These are phyloP conservation scores for Cichlasoma orientale DNA, from an alignment of 2,797 vertebrate species.

Conservation along the genomic window DNA sequence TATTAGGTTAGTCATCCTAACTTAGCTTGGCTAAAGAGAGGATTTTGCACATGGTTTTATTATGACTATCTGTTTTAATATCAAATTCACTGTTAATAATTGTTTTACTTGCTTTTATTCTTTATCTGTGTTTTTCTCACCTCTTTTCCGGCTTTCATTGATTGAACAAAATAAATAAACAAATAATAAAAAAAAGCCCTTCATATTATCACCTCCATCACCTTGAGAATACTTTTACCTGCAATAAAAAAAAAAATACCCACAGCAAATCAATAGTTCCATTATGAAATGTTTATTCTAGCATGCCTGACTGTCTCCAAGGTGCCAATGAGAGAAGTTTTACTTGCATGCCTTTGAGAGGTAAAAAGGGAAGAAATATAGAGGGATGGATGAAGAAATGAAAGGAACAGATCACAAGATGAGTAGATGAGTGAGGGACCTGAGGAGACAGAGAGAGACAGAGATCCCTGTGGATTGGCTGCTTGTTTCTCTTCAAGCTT, in stretches of 20 bases:
- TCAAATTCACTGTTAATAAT: not conserved
- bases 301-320: conserved; percentile 26
- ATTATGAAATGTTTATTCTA: conserved; percentile 69
- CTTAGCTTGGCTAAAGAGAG: not conserved
- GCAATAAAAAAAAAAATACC: conserved; percentile 32
- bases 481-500: conserved; percentile 36
- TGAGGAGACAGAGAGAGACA: conserved; percentile 6
- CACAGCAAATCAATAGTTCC: conserved; percentile 60
- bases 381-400: conserved; percentile 24
- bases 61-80: not conserved
- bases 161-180: conserved; percentile 43
- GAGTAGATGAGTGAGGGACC: conserved; percentile 16
- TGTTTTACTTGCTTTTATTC: not conserved
- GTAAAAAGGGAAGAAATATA: conserved; percentile 1
- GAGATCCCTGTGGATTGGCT: conserved; percentile 35
- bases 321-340: conserved; percentile 36
- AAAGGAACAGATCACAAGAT: conserved; percentile 36
- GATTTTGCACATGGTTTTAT: not conserved
- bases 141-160: conserved; percentile 28
- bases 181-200: conserved; percentile 30
- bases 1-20: not conserved
- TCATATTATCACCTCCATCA: conserved; percentile 56
- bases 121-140: not conserved
- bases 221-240: conserved; percentile 61
- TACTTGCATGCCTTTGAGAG: conserved; percentile 11